These are phyloP conservation scores for Notoglanidium macrostoma DNA, from an alignment of 2,797 vertebrate genomes.

Conservation along the genomic window DNA sequence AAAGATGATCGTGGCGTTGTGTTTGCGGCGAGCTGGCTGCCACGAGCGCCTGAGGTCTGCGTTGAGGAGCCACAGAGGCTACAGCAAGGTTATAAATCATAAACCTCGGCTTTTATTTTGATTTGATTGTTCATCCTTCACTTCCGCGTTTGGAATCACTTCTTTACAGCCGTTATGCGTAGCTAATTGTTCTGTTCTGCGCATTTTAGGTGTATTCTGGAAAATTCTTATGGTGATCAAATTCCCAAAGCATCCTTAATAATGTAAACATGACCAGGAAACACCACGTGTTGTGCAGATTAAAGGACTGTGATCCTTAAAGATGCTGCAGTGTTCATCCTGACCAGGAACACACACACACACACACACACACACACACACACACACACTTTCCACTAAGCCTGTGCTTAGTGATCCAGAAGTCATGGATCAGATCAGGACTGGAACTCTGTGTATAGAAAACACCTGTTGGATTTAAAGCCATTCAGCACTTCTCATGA, in stretches of 20 bases:
- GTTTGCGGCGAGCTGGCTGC: constrained; percentile 54
- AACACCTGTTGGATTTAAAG: not conserved
- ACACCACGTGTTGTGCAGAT: not conserved
- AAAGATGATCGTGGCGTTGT: constrained; percentile 61
- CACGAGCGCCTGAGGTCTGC: constrained; percentile 45
- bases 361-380: too few relatives aligned
- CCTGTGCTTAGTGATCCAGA: not conserved
- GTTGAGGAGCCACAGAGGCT: constrained; percentile 59
- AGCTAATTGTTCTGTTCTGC: not conserved
- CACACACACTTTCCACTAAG: not conserved
- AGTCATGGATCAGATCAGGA: not conserved
- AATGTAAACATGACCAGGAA: not conserved
- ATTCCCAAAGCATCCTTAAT: not conserved
- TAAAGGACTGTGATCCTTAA: not conserved
- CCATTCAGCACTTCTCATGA: not conserved
- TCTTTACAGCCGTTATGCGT: too few relatives aligned
- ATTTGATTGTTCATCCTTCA: not conserved
- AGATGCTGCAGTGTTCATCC: not conserved
- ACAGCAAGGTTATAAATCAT: constrained; percentile 69
- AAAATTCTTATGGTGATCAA: not conserved
- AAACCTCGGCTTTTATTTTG: too few relatives aligned
- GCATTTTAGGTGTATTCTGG: not conserved
- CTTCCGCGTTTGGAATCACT: not conserved
- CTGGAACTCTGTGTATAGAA: not conserved
- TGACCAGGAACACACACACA: too few relatives aligned